Conservation (phyloP, 2,113 vertebrate species). For the Anhinga rufa region DNA sequence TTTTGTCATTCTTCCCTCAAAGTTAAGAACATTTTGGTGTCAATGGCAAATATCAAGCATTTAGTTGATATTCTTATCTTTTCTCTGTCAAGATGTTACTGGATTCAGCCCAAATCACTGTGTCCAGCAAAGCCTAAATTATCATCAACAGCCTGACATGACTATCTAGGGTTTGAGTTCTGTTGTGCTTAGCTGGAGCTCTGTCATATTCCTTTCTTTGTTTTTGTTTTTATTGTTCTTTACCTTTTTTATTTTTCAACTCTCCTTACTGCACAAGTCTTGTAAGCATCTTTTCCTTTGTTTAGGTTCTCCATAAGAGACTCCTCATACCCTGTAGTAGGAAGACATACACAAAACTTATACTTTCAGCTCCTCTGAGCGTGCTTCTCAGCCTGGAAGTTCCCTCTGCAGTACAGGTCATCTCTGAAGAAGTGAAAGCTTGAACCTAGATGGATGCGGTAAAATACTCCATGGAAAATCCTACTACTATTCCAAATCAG, state of each 20-base stretch:
- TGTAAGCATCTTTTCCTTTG: neutral
- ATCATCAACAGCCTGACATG: neutral
- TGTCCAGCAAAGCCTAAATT: neutral
- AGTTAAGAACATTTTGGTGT: neutral
- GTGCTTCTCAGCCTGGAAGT: neutral
- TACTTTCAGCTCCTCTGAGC: neutral
- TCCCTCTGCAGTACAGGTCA: neutral
- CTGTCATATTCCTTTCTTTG: neutral
- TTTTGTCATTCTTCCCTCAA: neutral
- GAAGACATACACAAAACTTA: neutral
- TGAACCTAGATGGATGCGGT: neutral
- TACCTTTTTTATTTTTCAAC: neutral
- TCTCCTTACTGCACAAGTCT: neutral
- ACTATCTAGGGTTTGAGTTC: neutral
- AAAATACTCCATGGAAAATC: neutral
- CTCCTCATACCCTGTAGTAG: neutral
- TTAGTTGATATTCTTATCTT: neutral
- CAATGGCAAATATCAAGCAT: neutral
- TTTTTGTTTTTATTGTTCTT: neutral
- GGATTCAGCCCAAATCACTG: neutral
- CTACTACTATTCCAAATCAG: neutral
- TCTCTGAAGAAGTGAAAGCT: neutral
- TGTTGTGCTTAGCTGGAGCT: neutral
- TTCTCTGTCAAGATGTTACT: neutral
- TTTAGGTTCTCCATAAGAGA: neutral